Evolutionary conservation across 1,140 invertebrate genomes (phyloP).

Genomic region (Drosophila insularis): DNA sequence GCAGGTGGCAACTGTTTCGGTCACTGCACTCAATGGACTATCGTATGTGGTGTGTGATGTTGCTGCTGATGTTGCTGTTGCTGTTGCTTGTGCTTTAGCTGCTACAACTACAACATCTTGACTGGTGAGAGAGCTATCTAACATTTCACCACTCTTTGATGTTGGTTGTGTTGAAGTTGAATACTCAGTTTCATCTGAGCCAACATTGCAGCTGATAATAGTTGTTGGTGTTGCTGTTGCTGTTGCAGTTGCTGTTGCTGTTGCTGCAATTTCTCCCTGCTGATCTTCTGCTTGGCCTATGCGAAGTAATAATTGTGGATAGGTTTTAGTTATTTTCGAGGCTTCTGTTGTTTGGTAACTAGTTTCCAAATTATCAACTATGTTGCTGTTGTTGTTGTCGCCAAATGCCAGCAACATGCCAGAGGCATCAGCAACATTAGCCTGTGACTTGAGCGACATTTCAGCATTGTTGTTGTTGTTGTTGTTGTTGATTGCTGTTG

Average conservation of each 20-base stretch:
- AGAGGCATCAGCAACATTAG: conserved; percentile 9
- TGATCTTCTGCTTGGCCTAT: conserved; percentile 60
- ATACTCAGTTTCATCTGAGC: conserved; percentile 31
- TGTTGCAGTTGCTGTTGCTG: conserved; percentile 7
- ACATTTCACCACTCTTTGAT: conserved; percentile 32
- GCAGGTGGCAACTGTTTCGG: conserved; percentile 50
- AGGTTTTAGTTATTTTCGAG: conserved; percentile 49
- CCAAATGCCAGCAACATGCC: conserved; percentile 74
- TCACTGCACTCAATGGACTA: conserved; percentile 50
- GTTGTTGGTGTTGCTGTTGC: conserved; percentile 34
- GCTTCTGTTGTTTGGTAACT: conserved; percentile 52
- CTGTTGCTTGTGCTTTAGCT: conserved; percentile 29
- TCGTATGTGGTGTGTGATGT: conserved; percentile 11
- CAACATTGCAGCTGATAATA: conserved; percentile 74
- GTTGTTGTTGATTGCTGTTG: conserved; percentile 38
- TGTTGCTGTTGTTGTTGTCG: conserved; percentile 42
- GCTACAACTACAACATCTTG: conserved; percentile 36
- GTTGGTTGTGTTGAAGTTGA: conserved; percentile 6
- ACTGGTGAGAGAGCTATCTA: conserved; percentile 40
- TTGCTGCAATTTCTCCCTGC: conserved; percentile 39
- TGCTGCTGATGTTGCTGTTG: conserved; percentile 23
- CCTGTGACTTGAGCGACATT: conserved; percentile 75
- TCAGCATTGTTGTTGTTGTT: conserved; percentile 37
- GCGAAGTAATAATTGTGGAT: conserved; percentile 66
- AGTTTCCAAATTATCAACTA: conserved; percentile 68